phyloP scores from a whole-genome alignment of 2,113 vertebrate species.

The Polypterus bichir region DNA sequence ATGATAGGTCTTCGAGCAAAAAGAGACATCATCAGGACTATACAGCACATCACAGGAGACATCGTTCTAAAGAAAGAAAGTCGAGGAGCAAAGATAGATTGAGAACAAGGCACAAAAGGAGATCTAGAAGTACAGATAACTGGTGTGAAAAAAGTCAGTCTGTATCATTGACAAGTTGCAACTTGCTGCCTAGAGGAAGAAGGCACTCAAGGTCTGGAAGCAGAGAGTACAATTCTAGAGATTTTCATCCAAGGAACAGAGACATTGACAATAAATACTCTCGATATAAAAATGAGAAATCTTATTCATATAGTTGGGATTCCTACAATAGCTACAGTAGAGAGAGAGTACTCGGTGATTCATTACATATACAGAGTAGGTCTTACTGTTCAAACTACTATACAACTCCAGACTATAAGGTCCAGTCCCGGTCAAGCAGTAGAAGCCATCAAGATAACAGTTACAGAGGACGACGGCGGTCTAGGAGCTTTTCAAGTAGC shows the following conservation, averaged over 20 bases:
- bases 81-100: conserved; percentile 52
- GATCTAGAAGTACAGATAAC: conserved; percentile 42
- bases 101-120: conserved; percentile 35
- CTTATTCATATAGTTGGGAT: conserved; percentile 39
- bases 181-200: conserved; percentile 36
- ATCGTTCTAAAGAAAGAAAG: conserved; percentile 31
- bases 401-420: conserved; percentile 42
- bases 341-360: conserved; percentile 42
- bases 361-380: conserved; percentile 43
- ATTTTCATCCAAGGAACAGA: conserved; percentile 44
- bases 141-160: conserved; percentile 46
- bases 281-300: conserved; percentile 40
- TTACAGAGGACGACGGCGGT: conserved; percentile 45
- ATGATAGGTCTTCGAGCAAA: conserved; percentile 23
- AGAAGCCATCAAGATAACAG: conserved; percentile 45
- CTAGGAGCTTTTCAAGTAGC: conserved; percentile 58
- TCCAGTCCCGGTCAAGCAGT: conserved; percentile 40
- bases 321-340: conserved; percentile 52
- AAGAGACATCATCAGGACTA: conserved; percentile 29
- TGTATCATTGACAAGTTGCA: conserved; percentile 42
- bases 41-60: conserved; percentile 36
- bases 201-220: conserved; percentile 49
- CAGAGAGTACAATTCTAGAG: conserved; percentile 33
- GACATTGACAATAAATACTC: conserved; percentile 44
- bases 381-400: conserved; percentile 48